Percentiles rank a stretch among this genome's conserved stretches.
These are phyloP conservation scores for Siniperca scherzeri DNA, from an alignment of 2,797 vertebrate genomes.

Conservation along the genomic window DNA sequence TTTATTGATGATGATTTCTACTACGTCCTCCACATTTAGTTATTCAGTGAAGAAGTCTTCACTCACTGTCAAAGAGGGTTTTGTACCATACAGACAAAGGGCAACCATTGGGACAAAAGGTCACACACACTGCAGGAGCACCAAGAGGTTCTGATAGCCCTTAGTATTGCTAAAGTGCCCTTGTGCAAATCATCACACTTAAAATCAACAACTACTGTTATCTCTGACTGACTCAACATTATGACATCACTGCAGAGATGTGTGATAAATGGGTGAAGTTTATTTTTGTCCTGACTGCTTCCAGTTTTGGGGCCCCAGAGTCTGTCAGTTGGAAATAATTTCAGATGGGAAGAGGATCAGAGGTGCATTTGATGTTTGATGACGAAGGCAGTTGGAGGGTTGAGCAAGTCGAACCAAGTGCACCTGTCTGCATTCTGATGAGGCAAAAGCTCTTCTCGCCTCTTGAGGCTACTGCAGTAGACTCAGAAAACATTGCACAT, in stretches of 20 bases:
- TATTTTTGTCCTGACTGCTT: conserved; percentile 33
- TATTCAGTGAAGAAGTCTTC: not conserved
- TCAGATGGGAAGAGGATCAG: conserved; percentile 45
- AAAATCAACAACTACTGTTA: not conserved
- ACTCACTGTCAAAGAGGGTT: not conserved
- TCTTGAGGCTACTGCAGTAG: not conserved
- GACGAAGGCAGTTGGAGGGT: conserved; percentile 46
- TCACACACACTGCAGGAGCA: not conserved
- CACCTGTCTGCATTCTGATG: conserved; percentile 66
- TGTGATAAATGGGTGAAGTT: conserved; percentile 22
- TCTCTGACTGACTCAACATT: not conserved
- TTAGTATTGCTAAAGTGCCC: not conserved
- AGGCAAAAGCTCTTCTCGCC: conserved; percentile 8
- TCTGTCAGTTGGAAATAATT: conserved; percentile 43
- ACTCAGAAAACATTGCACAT: not conserved
- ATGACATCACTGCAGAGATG: not conserved
- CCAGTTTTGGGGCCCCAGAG: conserved; percentile 15
- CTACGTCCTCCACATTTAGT: not conserved
- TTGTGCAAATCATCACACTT: conserved; percentile 14
- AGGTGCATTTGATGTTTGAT: conserved; percentile 66
- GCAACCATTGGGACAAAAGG: not conserved
- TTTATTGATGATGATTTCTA: not conserved
- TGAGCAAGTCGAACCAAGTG: conserved; percentile 34
- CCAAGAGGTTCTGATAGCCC: not conserved
- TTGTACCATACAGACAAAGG: too few species aligned